These are phyloP conservation scores for Ianthella basta DNA, from an alignment of 37 sponge, comb jelly and placozoan species.

Conservation along the genomic window DNA sequence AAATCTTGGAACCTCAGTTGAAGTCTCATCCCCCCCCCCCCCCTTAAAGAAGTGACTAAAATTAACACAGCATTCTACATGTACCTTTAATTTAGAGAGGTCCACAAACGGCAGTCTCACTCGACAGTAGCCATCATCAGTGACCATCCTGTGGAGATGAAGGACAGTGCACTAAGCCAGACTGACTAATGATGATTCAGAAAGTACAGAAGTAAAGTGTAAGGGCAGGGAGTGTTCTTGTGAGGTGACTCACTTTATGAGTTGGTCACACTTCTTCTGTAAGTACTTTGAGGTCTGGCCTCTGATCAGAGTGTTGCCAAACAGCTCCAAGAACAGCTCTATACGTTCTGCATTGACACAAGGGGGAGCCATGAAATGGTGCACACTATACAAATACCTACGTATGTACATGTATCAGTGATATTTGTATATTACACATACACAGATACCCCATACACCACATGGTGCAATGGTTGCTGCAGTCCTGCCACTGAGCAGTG, in stretches of 20 bases:
- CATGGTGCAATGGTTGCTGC: too few species aligned
- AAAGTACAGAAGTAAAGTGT: background rate
- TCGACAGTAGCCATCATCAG: constrained; percentile 72
- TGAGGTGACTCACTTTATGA: constrained; percentile 72
- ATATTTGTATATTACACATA: too few species aligned
- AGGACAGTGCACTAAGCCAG: background rate
- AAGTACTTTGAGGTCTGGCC: constrained; percentile 74
- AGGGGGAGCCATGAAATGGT: too few species aligned
- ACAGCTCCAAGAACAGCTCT: constrained; percentile 90
- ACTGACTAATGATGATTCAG: background rate
- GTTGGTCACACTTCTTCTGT: constrained; percentile 36
- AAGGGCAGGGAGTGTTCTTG: background rate
- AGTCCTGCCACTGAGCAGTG: too few species aligned
- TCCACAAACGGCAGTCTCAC: constrained; percentile 72
- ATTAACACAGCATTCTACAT: too few species aligned
- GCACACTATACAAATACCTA: too few species aligned
- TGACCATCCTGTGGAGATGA: constrained; percentile 65
- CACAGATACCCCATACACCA: too few species aligned
- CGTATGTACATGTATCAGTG: too few species aligned
- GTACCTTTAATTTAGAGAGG: constrained; percentile 73
- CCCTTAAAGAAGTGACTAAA: too few species aligned
- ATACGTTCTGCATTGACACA: constrained; percentile 58
- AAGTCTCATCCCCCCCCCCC: too few species aligned
- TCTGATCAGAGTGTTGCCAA: constrained; percentile 83
- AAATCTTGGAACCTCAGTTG: too few species aligned